Evolutionary conservation across 2,888 invertebrate genomes (phyloP), one percentile per base, ranked within the genome.

Genomic region (Drosophila birchii): DNA sequence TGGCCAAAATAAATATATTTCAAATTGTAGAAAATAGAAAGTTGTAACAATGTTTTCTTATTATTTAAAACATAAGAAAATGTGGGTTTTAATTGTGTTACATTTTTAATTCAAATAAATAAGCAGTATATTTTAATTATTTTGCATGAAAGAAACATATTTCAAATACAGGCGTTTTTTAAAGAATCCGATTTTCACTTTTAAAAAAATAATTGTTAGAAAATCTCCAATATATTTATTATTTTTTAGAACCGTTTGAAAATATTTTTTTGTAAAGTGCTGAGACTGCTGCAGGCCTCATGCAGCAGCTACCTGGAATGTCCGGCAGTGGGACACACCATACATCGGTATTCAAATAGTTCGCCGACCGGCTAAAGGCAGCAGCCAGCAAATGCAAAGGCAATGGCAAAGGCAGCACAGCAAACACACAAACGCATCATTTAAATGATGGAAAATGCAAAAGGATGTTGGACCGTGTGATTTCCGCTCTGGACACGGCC

Each of bases 311-410:
- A 60, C 63, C 57, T 56, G 60, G 72, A 59, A 59, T 70, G 59
- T 61, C 71, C 74, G 75, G 77, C 86, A 86, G 75, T 79, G 81
- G 80, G 54, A 69, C 89, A 83, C 85, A 84, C 89, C 89, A 83
- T 86, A 78, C 89, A 79, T 80, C 86, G 88, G 78, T 89, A 89
- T 89, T 85, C 74, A 89, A 86, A 86, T 85, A 89, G 76, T 81
- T 68, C 56, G 45, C 60, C 56, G 34, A 53, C 56, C 57, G 55
- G 44, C 43, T 56, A 38, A 54, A 55, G 63, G 58, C 47, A 74
- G 55, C 49, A 74, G 55, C 51, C 32, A n/a, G 44, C 45, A 63
- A 36, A 34, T 18, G 45, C 56, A 49, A 54, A 68, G 32, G 51
- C 64, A 63, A 16, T 16, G 26, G 57, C 45, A 60, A 32, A 54